A percentile compares a stretch with the other conserved stretches of the same genome.
Evolutionary conservation across 2,797 vertebrate genomes (phyloP).

Genomic region (Pagetopsis macropterus): DNA sequence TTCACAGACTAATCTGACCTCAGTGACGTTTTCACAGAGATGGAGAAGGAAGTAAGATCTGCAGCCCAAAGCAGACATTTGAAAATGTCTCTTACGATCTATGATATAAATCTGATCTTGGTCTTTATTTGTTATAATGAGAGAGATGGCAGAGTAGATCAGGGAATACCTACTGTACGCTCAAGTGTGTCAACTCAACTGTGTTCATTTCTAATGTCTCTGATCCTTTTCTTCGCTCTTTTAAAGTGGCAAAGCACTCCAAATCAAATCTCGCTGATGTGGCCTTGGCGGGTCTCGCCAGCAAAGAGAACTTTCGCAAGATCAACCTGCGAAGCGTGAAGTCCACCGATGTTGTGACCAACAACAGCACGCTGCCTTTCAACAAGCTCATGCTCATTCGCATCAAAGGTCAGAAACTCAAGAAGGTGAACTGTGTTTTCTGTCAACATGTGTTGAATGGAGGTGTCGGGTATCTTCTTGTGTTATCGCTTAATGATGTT

Average conservation of each 20-base stretch:
- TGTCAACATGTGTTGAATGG: neutral
- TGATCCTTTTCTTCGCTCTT: constrained; percentile 6
- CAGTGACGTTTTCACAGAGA: constrained; percentile 11
- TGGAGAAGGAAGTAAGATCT: constrained; percentile 36
- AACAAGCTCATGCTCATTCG: constrained; percentile 88
- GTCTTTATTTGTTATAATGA: neutral
- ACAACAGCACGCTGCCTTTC: constrained; percentile 86
- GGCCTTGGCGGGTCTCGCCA: constrained; percentile 85
- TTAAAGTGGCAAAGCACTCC: constrained; percentile 86
- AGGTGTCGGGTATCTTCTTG: neutral
- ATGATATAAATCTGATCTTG: neutral
- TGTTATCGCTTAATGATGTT: neutral
- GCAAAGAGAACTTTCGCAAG: constrained; percentile 88
- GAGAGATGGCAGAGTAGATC: neutral
- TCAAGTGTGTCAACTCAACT: neutral
- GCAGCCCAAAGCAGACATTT: constrained; percentile 1
- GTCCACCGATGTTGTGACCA: constrained; percentile 85
- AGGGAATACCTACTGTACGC: neutral
- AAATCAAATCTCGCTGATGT: constrained; percentile 80
- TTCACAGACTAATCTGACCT: constrained; percentile 8
- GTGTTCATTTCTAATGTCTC: neutral
- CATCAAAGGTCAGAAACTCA: constrained; percentile 83
- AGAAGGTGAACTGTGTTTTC: neutral
- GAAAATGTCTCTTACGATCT: neutral
- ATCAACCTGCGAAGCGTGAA: constrained; percentile 84